Evolutionary conservation across 1,140 invertebrate species (phyloP).

Genomic region (Trichoplusia ni): DNA sequence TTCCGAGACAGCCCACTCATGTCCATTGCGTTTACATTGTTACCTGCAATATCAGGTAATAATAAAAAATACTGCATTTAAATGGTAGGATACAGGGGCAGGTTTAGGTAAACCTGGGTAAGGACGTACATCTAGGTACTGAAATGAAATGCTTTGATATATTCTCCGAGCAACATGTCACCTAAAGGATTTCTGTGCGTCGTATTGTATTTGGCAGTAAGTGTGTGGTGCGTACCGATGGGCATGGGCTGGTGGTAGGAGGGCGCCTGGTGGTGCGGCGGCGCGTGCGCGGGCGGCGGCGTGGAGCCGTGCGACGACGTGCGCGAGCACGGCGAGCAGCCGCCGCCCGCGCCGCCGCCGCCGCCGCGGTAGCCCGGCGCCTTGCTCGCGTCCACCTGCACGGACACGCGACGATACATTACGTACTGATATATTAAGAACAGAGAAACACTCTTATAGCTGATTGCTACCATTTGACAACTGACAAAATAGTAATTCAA

Average conservation of each 20-base stretch:
- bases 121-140: too few species aligned
- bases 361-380: slow-evolving; percentile 90
- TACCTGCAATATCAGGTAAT: slow-evolving; percentile 52
- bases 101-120: too few species aligned
- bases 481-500: too few species aligned
- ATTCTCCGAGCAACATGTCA: too few species aligned
- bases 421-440: background rate
- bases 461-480: too few species aligned
- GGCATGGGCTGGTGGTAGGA: slow-evolving; percentile 44
- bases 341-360: slow-evolving; percentile 47
- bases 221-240: slow-evolving; percentile 35
- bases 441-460: too few species aligned
- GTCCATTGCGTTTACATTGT: slow-evolving; percentile 71
- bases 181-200: too few species aligned
- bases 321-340: slow-evolving; percentile 68
- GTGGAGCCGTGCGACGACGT: slow-evolving; percentile 71
- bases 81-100: too few species aligned
- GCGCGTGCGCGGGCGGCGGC: slow-evolving; percentile 56
- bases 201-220: too few species aligned
- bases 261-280: slow-evolving; percentile 26
- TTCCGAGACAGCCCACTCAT: slow-evolving; percentile 73
- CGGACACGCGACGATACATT: background rate
- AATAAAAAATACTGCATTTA: too few species aligned
- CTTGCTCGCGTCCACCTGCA: slow-evolving; percentile 87
- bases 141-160: too few species aligned